Percentiles rank a stretch among this genome's conserved stretches.
Evolutionary conservation across 2,888 invertebrate species (phyloP).

Genomic region (Cerastis leucographa): DNA sequence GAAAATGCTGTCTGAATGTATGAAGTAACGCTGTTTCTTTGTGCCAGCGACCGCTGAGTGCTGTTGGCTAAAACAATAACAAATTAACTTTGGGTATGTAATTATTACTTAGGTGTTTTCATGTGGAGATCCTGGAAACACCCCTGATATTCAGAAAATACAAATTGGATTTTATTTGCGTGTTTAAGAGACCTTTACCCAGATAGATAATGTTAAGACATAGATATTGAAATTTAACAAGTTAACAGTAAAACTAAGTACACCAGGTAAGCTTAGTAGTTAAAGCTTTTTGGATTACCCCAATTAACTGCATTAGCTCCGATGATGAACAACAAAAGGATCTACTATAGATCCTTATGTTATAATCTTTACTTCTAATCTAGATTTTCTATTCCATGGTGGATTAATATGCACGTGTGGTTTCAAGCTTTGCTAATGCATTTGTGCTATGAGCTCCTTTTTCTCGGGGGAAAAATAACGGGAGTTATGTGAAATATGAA

Average conservation of each 20-base stretch:
- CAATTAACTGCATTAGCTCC: background rate
- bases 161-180: background rate
- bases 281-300: background rate
- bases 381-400: background rate
- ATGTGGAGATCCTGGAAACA: background rate
- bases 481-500: no score
- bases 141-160: no score
- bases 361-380: background rate
- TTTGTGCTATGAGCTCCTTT: slow-evolving; percentile 33
- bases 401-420: slow-evolving; percentile 28
- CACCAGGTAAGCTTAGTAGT: background rate
- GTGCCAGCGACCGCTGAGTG: background rate
- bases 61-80: background rate
- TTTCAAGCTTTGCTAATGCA: slow-evolving; percentile 30
- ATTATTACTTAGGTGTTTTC: background rate
- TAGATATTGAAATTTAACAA: background rate
- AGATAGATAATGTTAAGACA: background rate
- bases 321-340: background rate
- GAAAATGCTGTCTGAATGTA: background rate
- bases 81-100: background rate
- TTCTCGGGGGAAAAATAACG: slow-evolving; percentile 39
- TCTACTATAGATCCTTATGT: background rate
- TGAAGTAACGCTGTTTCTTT: background rate
- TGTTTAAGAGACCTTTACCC: background rate
- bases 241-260: background rate